Evolutionary conservation across 2,113 vertebrate genomes (phyloP), one percentile per base, ranked within the genome.

Genomic region (Lathamus discolor): DNA sequence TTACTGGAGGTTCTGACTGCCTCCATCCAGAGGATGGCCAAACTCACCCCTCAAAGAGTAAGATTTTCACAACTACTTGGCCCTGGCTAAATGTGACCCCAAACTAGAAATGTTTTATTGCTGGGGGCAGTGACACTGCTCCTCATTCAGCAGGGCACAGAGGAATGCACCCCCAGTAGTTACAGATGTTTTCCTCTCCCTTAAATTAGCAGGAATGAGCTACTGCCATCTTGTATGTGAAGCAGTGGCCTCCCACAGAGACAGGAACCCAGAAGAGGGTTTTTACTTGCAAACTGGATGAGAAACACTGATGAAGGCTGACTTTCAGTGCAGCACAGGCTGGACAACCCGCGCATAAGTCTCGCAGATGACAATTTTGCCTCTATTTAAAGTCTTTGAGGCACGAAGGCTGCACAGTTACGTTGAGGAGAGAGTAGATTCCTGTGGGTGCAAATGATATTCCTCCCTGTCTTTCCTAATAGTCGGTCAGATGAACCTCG

Each of bases 51-150:
- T 27, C 8, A 18, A 39, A 55, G 5, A 3, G 0, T 10, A 31
- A 19, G 16, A 46, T 15, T 52, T 84, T 10, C 74, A 43, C 55
- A 28, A 11, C 51, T 1, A 1, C 28, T 91, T 44, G 17, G 54
- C 10, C 12, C 35, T 20, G 64, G 7, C 49, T 75, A 29, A 48
- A 74, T 35, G 29, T 18, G 54, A 22, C 5, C 75, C 87, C 59
- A 16, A 20, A 57, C 9, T 15, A 37, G 4, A 12, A 3, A 0
- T 3, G 23, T 73, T 43, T 35, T 20, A 0, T 5, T 11, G 10
- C 0, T 29, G 64, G 39, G 43, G 39, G 14, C 68, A 16, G 17
- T 1, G 43, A 18, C 11, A 33, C 24, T 29, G 28, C 13, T 25
- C 74, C n/a, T 29, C 64, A 7, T 17, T 6, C 1, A 0, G 80